Conservation (phyloP, 2,888 invertebrate species). For the Erpobdella octoculata region DNA sequence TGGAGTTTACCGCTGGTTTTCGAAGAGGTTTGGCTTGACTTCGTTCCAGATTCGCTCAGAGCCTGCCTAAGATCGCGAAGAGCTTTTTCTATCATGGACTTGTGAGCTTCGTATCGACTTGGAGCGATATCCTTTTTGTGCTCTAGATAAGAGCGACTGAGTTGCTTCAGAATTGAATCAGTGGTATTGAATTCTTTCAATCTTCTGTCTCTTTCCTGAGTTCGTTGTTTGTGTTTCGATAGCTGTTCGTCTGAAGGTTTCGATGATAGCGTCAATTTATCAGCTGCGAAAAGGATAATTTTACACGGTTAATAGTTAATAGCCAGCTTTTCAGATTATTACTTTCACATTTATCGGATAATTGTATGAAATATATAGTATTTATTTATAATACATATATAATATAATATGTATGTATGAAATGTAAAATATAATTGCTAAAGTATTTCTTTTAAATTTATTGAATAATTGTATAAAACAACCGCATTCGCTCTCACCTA, state of each 20-base stretch:
- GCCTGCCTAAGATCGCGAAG: not conserved
- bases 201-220: not conserved
- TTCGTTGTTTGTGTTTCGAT: not conserved
- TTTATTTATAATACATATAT: too few species aligned
- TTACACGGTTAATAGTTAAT: too few species aligned
- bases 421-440: not conserved
- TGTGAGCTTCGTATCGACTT: not conserved
- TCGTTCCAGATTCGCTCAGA: not conserved
- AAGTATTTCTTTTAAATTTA: not conserved
- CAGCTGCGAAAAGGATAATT: not conserved
- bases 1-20: not conserved
- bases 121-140: not conserved
- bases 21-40: not conserved
- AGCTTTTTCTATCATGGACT: not conserved
- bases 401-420: too few species aligned
- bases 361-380: too few species aligned
- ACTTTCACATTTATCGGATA: too few species aligned
- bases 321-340: too few species aligned
- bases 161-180: not conserved
- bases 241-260: not conserved
- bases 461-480: not conserved
- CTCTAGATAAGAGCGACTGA: not conserved
- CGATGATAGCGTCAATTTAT: not conserved
- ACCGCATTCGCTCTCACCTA: not conserved
- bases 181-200: not conserved